Conservation (phyloP, 1,140 invertebrate species). For the Caenorhabditis briggsae region DNA sequence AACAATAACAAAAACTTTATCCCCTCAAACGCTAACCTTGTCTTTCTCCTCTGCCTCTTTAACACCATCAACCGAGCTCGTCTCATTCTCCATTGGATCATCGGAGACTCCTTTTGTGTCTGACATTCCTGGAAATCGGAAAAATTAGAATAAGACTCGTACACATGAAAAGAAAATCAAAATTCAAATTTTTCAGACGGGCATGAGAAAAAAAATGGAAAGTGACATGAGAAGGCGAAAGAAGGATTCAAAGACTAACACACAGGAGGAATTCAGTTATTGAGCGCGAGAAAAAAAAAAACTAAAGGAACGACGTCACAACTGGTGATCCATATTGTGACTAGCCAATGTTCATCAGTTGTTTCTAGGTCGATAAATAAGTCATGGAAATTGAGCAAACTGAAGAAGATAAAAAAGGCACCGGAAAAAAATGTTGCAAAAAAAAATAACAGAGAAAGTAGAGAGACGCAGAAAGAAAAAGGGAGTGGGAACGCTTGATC, state of each 20-base stretch:
- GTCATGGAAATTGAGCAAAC: not conserved
- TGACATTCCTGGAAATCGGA: conserved; percentile 9
- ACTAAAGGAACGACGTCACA: too few relatives aligned
- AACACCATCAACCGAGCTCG: not conserved
- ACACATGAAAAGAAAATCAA: not conserved
- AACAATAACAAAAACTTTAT: conserved; percentile 25
- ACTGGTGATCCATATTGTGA: not conserved
- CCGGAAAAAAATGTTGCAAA: conserved; percentile 8
- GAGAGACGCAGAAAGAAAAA: conserved; percentile 29
- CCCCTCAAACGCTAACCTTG: conserved; percentile 9
- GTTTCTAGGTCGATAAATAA: not conserved
- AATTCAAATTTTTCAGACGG: not conserved
- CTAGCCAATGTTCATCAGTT: not conserved
- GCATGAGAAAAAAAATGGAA: too few relatives aligned
- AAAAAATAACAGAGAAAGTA: not conserved
- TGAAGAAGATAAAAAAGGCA: not conserved
- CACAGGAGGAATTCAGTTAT: too few relatives aligned
- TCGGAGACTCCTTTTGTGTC: conserved; percentile 32
- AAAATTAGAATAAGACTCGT: not conserved
- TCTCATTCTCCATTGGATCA: conserved; percentile 24
- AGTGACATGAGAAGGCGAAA: too few relatives aligned
- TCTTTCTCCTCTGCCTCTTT: conserved; percentile 26
- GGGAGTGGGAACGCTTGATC: conserved; percentile 19
- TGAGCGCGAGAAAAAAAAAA: too few relatives aligned
- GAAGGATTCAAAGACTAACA: too few relatives aligned